Percentiles rank a stretch among this genome's conserved stretches.
Evolutionary conservation across 2,113 vertebrate species (phyloP).

Genomic region (Turnix velox): DNA sequence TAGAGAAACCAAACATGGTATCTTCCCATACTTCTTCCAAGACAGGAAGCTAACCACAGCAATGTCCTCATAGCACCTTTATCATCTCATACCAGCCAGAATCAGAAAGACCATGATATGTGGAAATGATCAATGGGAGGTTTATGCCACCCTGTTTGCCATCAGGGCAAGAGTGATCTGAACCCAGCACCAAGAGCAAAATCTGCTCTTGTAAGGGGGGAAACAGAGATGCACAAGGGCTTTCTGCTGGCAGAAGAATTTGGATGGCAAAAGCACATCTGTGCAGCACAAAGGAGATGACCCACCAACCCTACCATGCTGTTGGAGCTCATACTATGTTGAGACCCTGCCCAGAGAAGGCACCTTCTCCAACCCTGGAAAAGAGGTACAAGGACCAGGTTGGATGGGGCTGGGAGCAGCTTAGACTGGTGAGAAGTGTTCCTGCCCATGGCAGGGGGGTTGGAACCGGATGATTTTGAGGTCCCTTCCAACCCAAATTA

Average conservation of each 20-base stretch:
- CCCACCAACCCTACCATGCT: neutral
- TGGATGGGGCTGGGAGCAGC: no score
- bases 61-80: neutral
- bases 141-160: neutral
- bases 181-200: neutral
- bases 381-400: no score
- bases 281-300: neutral
- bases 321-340: neutral
- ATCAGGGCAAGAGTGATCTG: neutral
- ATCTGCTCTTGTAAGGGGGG: neutral
- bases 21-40: neutral
- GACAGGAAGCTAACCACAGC: neutral
- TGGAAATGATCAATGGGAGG: accelerated
- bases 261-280: neutral
- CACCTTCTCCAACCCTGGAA: no score
- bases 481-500: no score
- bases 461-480: no score
- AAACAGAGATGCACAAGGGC: neutral
- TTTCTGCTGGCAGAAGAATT: neutral
- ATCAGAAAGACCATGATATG: accelerated
- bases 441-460: no score
- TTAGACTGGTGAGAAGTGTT: no score
- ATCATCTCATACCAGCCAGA: neutral
- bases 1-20: neutral
- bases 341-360: no score